phyloP scores from a whole-genome alignment of 2,888 invertebrate species.

The Orgyia antiqua region DNA sequence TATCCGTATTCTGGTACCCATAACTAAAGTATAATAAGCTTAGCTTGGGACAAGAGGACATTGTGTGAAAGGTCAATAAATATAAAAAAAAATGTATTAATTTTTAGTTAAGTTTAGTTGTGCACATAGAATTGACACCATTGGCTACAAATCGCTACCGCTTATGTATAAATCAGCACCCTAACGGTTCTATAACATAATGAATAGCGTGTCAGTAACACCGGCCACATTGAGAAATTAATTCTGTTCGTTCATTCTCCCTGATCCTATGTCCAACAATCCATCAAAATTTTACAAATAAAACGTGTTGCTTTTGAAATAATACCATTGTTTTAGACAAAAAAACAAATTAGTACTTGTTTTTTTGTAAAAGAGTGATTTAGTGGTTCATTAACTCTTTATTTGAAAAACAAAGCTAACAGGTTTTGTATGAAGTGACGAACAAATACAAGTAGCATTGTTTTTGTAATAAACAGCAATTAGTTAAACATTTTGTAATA shows the following conservation, averaged over 20 bases:
- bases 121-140: no score
- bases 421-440: no score
- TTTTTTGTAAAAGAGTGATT: neutral
- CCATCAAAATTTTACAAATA: neutral
- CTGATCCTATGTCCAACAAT: neutral
- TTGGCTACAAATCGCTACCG: constrained; percentile 1
- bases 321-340: neutral
- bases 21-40: no score
- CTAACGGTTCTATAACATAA: constrained; percentile 33
- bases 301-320: neutral
- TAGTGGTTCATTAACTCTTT: neutral
- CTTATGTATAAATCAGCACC: neutral
- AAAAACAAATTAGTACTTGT: neutral
- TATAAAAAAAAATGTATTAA: no score
- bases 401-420: neutral
- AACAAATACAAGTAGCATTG: no score
- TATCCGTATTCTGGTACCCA: no score
- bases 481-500: no score
- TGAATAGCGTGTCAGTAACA: constrained; percentile 45
- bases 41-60: no score
- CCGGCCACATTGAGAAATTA: constrained; percentile 38
- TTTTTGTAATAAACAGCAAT: no score
- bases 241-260: constrained; percentile 23
- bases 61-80: no score
- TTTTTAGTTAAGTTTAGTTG: no score